Base-by-base conservation (phyloP, 2,888 invertebrate genomes). In the Luperina testacea region DNA sequence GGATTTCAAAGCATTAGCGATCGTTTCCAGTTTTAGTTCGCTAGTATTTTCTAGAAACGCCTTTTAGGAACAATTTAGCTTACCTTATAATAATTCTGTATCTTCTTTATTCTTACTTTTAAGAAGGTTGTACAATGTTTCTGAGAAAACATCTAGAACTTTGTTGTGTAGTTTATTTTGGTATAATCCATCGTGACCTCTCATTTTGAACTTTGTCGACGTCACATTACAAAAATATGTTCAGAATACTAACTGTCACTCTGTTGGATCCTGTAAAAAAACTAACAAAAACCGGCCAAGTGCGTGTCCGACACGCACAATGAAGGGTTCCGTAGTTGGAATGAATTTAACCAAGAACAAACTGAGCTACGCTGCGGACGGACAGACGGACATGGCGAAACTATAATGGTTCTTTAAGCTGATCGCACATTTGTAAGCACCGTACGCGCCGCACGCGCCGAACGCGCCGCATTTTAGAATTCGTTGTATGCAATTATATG, bases 1-100 rank as follows among this genome's bases (percentile, higher is more conserved):
- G 72, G 75, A 82, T 71, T 65, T 78, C 27, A 45, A 38, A 73
- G 72, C 51, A 70, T 85, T 75, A 67, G 75, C 64, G 20, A 51
- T 27, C 38, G 53, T 72, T 83, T n/a, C 53, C 53, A 72, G 68
- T 63, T 64, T 82, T 48, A 72, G 63, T n/a, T 61, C 38, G 61
- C 15, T 65, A 20, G 20, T 59, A 51, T 32, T 61, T 64, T 53
- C 8, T 6, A 15, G 17, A 45, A 27, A 80, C 15, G 24, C 15
- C 8, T 24, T 72, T 13, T 15, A 13, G 0, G 11, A 53, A 64
- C 83, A 80, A n/a, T 63, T 82, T 7, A 13, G 32, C 24, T 75
- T 27, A 65, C 17, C 13, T 38, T 24, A 65, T 70, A 27, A 59
- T 61, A 42, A 76, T 81, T 70, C 38, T 59, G 64, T 17, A 48